Evolutionary conservation across 2,888 invertebrate species (phyloP).

Genomic region (Seira musarum): DNA sequence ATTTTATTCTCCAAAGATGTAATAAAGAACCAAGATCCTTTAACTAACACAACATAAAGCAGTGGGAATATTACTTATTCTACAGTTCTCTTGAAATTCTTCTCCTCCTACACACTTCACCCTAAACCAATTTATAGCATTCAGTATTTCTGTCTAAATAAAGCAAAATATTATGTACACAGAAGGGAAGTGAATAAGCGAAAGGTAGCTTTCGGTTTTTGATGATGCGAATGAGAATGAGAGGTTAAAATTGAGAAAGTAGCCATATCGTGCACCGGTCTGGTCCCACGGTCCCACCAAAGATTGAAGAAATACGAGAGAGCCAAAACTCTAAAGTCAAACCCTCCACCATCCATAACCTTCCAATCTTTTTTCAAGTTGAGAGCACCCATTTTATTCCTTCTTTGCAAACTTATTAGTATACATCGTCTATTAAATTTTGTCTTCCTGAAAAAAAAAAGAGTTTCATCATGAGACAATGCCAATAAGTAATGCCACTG

Average conservation of each 20-base stretch:
- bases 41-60: too few relatives aligned
- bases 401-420: neutral
- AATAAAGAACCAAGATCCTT: neutral
- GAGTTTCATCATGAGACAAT: neutral
- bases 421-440: neutral
- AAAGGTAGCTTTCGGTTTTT: neutral
- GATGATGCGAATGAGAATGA: neutral
- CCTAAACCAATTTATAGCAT: neutral
- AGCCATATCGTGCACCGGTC: neutral
- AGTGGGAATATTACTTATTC: neutral
- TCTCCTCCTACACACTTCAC: neutral
- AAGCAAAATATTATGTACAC: neutral
- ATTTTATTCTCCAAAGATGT: too few relatives aligned
- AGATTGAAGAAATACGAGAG: neutral
- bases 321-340: neutral
- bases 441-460: neutral
- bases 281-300: neutral
- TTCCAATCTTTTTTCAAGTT: neutral
- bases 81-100: neutral
- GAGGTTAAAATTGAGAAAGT: neutral
- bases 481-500: neutral
- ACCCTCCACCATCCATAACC: too few relatives aligned
- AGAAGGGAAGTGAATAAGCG: neutral
- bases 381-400: neutral
- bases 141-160: neutral